A percentile compares a stretch with the other conserved stretches of the same genome.
These are phyloP conservation scores for Callaeas wilsoni DNA, from an alignment of 2,113 vertebrate species.

Conservation along the genomic window DNA sequence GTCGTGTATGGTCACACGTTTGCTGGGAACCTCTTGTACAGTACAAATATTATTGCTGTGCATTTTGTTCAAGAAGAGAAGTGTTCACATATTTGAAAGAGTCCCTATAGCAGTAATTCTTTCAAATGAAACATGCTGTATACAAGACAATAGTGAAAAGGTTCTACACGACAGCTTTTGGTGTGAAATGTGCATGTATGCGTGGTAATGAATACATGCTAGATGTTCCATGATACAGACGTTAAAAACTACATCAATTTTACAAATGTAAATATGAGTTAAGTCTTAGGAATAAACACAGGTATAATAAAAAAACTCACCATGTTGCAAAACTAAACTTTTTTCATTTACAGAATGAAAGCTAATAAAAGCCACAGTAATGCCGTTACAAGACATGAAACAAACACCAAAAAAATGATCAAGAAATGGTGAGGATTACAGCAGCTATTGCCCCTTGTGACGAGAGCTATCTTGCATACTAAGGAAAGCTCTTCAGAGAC, in stretches of 20 bases:
- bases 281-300: background rate
- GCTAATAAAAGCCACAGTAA: background rate
- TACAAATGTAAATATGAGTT: background rate
- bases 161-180: background rate
- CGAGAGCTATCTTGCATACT: background rate
- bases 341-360: background rate
- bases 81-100: background rate
- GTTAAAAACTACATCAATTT: background rate
- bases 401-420: background rate
- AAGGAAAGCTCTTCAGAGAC: background rate
- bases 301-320: background rate
- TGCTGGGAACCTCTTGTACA: background rate
- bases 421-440: background rate
- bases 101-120: background rate
- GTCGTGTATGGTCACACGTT: accelerated
- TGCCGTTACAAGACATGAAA: background rate
- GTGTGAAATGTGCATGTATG: background rate
- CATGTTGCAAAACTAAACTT: background rate
- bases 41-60: background rate
- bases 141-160: background rate
- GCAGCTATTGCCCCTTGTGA: background rate
- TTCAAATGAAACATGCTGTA: background rate
- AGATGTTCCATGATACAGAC: background rate
- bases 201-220: accelerated
- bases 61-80: background rate